Percentiles rank a stretch among this genome's conserved stretches.
These are phyloP conservation scores for Semnornis frantzii DNA, from an alignment of 2,113 vertebrate genomes.

Conservation along the genomic window DNA sequence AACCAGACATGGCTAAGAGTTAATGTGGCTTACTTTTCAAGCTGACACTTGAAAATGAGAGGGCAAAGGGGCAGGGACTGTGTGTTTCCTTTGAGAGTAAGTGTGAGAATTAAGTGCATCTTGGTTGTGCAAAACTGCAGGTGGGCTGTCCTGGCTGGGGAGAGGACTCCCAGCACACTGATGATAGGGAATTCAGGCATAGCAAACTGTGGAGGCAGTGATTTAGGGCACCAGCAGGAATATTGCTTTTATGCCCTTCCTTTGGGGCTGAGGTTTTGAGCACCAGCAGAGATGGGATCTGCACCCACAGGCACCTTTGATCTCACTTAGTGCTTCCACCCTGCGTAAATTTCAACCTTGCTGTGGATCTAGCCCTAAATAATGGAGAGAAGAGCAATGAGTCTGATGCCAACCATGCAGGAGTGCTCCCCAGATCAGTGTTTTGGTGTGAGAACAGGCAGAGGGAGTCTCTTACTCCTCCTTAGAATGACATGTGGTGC, in stretches of 20 bases:
- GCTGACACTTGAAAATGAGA: not conserved
- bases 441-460: not conserved
- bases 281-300: not conserved
- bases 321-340: not conserved
- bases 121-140: not conserved
- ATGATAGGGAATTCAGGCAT: not conserved
- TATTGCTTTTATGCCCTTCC: accelerated
- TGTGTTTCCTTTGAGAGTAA: not conserved
- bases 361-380: not conserved
- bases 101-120: not conserved
- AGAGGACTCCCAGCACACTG: not conserved
- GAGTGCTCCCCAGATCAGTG: not conserved
- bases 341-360: not conserved
- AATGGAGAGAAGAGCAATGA: not conserved
- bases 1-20: not conserved
- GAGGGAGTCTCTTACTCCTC: not conserved
- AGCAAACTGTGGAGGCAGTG: not conserved
- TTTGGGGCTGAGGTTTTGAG: not conserved
- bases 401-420: not conserved
- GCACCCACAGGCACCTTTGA: not conserved
- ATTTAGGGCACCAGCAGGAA: not conserved
- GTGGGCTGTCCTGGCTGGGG: not conserved
- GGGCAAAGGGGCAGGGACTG: not conserved
- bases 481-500: accelerated
- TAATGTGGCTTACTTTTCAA: not conserved